Evolutionary conservation across 2,113 vertebrate genomes (phyloP).

Genomic region (Ia io): DNA sequence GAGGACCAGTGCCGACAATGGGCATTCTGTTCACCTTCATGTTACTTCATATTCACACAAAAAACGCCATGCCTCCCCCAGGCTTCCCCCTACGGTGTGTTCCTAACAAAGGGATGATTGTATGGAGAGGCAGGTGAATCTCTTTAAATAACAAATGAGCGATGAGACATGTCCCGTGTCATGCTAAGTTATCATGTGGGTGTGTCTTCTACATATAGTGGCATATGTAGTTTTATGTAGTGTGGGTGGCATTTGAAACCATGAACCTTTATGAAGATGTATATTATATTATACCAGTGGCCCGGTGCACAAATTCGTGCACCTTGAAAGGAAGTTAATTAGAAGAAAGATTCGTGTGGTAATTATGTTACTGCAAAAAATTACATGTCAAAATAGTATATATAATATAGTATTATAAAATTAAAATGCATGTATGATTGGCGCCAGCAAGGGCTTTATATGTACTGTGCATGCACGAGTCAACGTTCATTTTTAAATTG

Average conservation of each 20-base stretch:
- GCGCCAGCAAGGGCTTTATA: no score
- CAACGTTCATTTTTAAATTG: no score
- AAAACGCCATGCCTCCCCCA: neutral
- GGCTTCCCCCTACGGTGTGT: neutral
- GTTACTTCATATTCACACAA: neutral
- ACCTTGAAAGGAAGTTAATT: no score
- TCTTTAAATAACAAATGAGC: constrained; percentile 28
- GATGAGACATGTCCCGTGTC: neutral
- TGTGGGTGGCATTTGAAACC: neutral
- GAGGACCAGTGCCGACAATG: neutral
- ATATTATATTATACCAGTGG: no score
- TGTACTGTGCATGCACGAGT: no score
- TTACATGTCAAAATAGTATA: no score
- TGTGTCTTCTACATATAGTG: neutral
- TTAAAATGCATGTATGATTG: no score
- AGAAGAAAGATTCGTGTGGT: no score
- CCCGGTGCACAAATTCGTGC: no score
- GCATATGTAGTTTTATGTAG: neutral
- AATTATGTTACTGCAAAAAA: no score
- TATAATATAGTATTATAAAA: no score
- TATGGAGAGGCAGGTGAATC: neutral
- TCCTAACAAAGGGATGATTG: constrained; percentile 20
- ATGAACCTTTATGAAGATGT: neutral
- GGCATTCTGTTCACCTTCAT: neutral
- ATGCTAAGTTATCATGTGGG: neutral